Base-by-base conservation (phyloP, 2,113 vertebrate species). In the Rallus limicola region DNA sequence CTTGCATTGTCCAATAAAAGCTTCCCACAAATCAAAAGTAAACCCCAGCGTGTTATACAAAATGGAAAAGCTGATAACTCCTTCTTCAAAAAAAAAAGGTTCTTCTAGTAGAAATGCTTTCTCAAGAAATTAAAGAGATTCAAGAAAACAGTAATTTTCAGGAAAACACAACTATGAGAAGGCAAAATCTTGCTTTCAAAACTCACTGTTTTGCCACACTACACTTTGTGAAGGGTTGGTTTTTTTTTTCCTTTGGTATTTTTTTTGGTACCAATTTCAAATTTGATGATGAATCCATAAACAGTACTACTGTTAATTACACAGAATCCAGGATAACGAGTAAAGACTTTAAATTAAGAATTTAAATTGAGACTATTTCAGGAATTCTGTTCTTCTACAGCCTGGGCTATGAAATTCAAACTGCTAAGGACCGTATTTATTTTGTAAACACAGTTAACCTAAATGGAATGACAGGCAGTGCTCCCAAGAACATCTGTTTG, bases 401-500 rank as follows among this genome's bases (percentile, higher is more conserved):
- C 48, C 64, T 4, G 44, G 69, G 40, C 72, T 26, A 58, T 0
- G 18, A 94, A 86, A 75, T 7, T 11, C 72, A 68, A 92, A 75
- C 58, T 65, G 69, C 48, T 50, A 75, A 53, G 70, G 64, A 72
- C 62, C 36, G 15, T 5, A 55, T 89, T 76, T 72, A 68, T 76
- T 92, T 79, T 69, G 91, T 40, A 89, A 89, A 69, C 65, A 76
- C 34, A 86, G 72, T 10, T 29, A 92, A 50, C 69, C 81, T 67
- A 24, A 55, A 9, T 1, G 86, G 62, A 91, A 78, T 34, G 93
- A 48, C 89, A 81, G 46, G 13, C 56, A 75, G 5, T 56, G 87
- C 83, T 91, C 69, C 58, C 13, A 65, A 84, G 77, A 93, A 90
- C 94, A 94, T 95, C 95, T 95, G 92, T 11, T 86, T 17, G 7